phyloP scores from a whole-genome alignment of 2,113 vertebrate species.

The Hemiprocne comata region DNA sequence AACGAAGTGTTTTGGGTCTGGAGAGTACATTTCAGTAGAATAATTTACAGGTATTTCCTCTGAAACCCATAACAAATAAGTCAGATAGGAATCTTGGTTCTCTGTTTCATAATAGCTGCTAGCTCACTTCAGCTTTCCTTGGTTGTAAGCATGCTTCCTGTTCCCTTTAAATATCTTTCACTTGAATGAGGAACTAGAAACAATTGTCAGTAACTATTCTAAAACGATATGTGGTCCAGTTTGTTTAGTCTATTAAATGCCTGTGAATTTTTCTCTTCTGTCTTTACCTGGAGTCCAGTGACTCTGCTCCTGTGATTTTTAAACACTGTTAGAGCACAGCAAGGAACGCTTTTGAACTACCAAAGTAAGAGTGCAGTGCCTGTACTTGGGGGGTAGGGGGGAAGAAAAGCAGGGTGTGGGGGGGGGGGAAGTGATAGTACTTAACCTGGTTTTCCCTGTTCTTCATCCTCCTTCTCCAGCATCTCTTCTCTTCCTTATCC shows the following conservation, averaged over 20 bases:
- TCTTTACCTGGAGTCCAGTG: background rate
- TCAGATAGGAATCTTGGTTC: slow-evolving; percentile 41
- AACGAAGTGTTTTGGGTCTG: slow-evolving; percentile 17
- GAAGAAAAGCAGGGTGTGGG: background rate
- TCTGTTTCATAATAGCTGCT: slow-evolving; percentile 32
- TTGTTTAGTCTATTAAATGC: background rate
- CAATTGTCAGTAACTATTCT: slow-evolving; percentile 44
- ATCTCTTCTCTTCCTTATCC: background rate
- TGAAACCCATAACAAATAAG: slow-evolving; percentile 15
- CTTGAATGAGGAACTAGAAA: slow-evolving; percentile 6
- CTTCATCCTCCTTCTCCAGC: background rate
- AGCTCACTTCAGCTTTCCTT: slow-evolving; percentile 8
- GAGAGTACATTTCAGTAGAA: background rate
- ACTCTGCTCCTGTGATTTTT: background rate
- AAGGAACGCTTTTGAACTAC: background rate
- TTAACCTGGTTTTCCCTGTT: no score
- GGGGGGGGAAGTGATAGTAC: no score
- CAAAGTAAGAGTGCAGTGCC: background rate
- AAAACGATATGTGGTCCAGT: background rate
- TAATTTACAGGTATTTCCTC: background rate
- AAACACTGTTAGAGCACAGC: background rate
- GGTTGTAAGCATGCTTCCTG: slow-evolving; percentile 45
- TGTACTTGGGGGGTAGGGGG: rapidly evolving
- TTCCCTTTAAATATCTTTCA: slow-evolving; percentile 31
- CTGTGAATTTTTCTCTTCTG: background rate